Evolutionary conservation across 2,888 invertebrate species (phyloP).

Genomic region (Caenorhabditis zanzibari): DNA sequence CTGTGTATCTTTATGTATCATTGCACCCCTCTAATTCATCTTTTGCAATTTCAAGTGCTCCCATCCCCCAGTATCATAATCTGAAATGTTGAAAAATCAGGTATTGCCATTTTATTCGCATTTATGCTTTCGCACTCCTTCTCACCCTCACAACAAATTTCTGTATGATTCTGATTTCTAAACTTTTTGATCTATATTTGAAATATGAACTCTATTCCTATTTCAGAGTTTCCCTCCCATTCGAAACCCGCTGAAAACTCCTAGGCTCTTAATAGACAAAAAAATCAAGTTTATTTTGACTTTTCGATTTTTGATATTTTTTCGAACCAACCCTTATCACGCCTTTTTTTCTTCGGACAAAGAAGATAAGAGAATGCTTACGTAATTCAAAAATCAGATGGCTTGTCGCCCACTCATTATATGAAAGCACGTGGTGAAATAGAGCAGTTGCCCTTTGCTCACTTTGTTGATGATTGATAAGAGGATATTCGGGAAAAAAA

Average conservation of each 20-base stretch:
- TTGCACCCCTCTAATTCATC: neutral
- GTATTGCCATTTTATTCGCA: slow-evolving; percentile 23
- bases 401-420: slow-evolving; percentile 24
- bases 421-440: neutral
- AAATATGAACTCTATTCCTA: slow-evolving; percentile 15
- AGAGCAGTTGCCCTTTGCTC: slow-evolving; percentile 14
- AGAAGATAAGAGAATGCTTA: slow-evolving; percentile 29
- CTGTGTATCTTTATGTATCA: slow-evolving; percentile 1
- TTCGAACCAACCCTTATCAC: slow-evolving; percentile 14
- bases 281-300: slow-evolving; percentile 12
- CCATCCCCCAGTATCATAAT: slow-evolving; percentile 15
- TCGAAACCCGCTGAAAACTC: neutral
- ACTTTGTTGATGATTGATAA: neutral
- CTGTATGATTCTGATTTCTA: slow-evolving; percentile 35
- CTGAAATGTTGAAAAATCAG: slow-evolving; percentile 55
- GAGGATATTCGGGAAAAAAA: neutral
- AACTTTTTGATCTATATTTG: slow-evolving; percentile 18
- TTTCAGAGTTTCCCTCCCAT: neutral
- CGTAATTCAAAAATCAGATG: slow-evolving; percentile 33
- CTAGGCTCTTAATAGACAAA: neutral
- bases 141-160: slow-evolving; percentile 22
- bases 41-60: neutral
- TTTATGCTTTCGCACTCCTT: slow-evolving; percentile 15
- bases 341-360: neutral
- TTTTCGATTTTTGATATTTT: slow-evolving; percentile 12